Evolutionary conservation across 2,888 invertebrate species (phyloP), one percentile per base, ranked within the genome.

Genomic region (Scaptomyza cyrtandrae): DNA sequence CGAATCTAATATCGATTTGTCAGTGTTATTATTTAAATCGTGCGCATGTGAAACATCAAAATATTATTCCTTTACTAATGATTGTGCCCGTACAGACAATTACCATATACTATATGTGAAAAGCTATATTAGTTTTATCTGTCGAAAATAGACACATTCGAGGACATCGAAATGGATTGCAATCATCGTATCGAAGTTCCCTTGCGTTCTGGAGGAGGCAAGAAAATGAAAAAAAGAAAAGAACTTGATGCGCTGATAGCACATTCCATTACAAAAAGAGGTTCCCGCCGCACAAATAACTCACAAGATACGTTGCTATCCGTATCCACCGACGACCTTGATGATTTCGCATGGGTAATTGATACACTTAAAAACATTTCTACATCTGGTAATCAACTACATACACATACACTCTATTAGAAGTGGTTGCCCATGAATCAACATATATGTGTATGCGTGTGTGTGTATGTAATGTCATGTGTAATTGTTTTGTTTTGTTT

Each of bases 211-310:
- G 93, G 93, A 45, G 93, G 93, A 78, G 93, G 93, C 77, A 96
- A 96, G 92, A 96, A 96, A 92, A 96, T 96, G 95, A 93, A 95
- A 89, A 96, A 96, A 90, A 93, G 96, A 76, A 94, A 95, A 88
- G 96, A 96, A 91, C 92, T 96, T 81, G 96, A 96, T 90, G 96
- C 96, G 45, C 91, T 96, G 58, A 95, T 95, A 53, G 93, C 93
- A 48, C 90, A 93, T 75, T 93, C 93, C 66, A 91, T 93, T 35
- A 91, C 93, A 14, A 80, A 86, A 59, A 78, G 71, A 50, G 75
- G 75, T 62, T 62, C 78, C 68, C 85, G 90, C 64, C 79, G 88
- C 43, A 66, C 80, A 57, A 73, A 78, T 54, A 82, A 86, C 45
- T 92, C 92, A 59, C 92, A 95, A 90, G 93, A 95, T 78, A 93